Evolutionary conservation across 2,113 vertebrate genomes (phyloP), one percentile per base, ranked within the genome.

Genomic region (Macheiramphus alcinus): DNA sequence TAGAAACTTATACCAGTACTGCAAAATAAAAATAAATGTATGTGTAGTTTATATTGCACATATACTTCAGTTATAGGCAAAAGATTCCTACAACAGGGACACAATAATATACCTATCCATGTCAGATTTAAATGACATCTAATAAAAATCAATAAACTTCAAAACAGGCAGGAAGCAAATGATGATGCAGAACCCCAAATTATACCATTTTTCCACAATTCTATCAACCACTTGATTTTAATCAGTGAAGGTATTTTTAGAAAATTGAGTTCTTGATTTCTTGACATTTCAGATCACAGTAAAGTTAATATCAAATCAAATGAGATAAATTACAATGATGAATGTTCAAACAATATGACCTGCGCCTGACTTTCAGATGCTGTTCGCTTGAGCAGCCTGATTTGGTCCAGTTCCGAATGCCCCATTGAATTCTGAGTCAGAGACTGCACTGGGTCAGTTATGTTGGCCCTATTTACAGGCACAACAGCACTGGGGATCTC

Each of bases 311-410:
- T 18, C 52, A 94, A 62, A 67, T 56, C 20, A 80, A 91, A 27
- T 4, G 32, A 86, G 42, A 67, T 4, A 36, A 91, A 82, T 97
- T 80, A 99, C 87, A 99, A 88, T 16, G 98, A 97, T 48, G 98
- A 98, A 91, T 99, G 98, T 90, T 99, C 98, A 67, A 98, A 98
- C 75, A 99, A 72, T 96, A 99, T 98, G 88, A 99, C 98, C 84
- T 99, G 98, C 45, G 98, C 97, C 80, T 98, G 98, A 82, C 76
- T 97, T 95, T 98, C 98, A 86, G 98, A 97, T 55, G 95, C 90
- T 75, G 97, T 94, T 94, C 92, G 94, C 93, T 98, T 98, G 23
- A 98, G 89, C 68, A 98, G 93, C 38, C 76, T 94, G 67, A 97
- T 97, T 81, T 98, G 97, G 74, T 98, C 98, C 79, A 98, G 68